Base-by-base conservation (phyloP, 2,888 invertebrate species). In the Drepanosiphum platanoidis region DNA sequence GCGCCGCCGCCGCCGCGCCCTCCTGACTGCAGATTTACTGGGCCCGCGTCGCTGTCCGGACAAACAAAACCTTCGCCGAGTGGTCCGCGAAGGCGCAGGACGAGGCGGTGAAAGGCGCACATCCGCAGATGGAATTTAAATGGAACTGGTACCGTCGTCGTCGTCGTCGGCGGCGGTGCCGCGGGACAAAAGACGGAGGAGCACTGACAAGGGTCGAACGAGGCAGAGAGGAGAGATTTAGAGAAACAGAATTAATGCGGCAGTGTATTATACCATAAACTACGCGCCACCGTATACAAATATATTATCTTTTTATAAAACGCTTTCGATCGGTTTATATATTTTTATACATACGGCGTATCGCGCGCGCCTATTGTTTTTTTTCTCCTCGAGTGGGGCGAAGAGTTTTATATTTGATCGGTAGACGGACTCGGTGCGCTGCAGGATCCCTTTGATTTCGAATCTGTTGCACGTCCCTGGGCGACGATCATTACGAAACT, bases 11-110 rank as follows among this genome's bases (percentile, higher is more conserved):
- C 11, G 18, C 32, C 77, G 36, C 71, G 22, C 61, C 71, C 36
- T n/a, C 71, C 30, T 7, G 30, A 71, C n/a, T n/a, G n/a, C 39
- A 72, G 82, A 82, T 82, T 82, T 82, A 82, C 82, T 72, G 71
- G 42, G 22, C 36, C 39, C n/a, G n/a, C n/a, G 32, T 61, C 52
- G 39, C 34, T 72, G n/a, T n/a, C n/a, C 22, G 34, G 58, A 30
- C 72, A 81, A 81, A 80, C 80, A 80, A 68, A 80, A 52, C 36
- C 70, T n/a, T 39, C 7, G 3, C 61, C 9, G 75, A 75, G 34
- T 34, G 46, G 42, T 9, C 46, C 2, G n/a, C n/a, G n/a, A n/a
- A n/a, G 36, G 15, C 4, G 34, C 13, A 1, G 5, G 9, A 61
- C 22, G 61, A 61, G 1, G 27, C 22, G 1, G 58, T n/a, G 13